A percentile compares a stretch with the other conserved stretches of the same genome.
phyloP scores from a whole-genome alignment of 2,888 invertebrate genomes.

The Eurytoma adleriae region DNA sequence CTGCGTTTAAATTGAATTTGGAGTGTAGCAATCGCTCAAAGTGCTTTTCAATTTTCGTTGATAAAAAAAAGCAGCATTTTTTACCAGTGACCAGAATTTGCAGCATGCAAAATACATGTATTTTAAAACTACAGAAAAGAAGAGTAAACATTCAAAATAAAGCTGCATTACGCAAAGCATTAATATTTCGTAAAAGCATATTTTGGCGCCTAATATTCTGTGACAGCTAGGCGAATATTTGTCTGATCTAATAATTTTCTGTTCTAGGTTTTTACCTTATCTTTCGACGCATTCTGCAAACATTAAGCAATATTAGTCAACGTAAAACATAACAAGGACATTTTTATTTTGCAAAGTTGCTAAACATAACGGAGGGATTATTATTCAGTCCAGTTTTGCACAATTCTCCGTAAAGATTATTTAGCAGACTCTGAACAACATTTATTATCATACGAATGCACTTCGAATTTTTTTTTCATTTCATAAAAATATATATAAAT shows the following conservation, averaged over 20 bases:
- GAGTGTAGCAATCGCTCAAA: neutral
- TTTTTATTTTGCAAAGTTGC: conserved; percentile 34
- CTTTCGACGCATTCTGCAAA: conserved; percentile 74
- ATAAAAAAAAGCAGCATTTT: neutral
- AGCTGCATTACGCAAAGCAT: conserved; percentile 12
- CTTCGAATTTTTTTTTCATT: neutral
- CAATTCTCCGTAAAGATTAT: conserved; percentile 12
- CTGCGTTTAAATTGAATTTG: too few species aligned
- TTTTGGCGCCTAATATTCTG: conserved; percentile 38
- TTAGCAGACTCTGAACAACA: conserved; percentile 16
- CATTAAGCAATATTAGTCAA: conserved; percentile 72
- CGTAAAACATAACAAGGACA: conserved; percentile 63
- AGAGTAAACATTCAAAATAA: neutral
- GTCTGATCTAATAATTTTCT: conserved; percentile 42
- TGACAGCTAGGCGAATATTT: conserved; percentile 23
- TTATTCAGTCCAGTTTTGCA: neutral
- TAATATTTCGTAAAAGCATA: conserved; percentile 27
- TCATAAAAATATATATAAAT: neutral
- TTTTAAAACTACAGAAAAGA: neutral
- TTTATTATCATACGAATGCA: conserved; percentile 28
- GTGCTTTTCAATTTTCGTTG: neutral
- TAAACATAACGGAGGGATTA: conserved; percentile 16
- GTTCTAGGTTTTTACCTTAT: conserved; percentile 70
- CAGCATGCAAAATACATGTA: neutral
- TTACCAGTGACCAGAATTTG: neutral